A percentile compares a stretch with the other conserved stretches of the same genome.
Conservation (phyloP, 2,797 vertebrate species). For the Fringilla coelebs region DNA sequence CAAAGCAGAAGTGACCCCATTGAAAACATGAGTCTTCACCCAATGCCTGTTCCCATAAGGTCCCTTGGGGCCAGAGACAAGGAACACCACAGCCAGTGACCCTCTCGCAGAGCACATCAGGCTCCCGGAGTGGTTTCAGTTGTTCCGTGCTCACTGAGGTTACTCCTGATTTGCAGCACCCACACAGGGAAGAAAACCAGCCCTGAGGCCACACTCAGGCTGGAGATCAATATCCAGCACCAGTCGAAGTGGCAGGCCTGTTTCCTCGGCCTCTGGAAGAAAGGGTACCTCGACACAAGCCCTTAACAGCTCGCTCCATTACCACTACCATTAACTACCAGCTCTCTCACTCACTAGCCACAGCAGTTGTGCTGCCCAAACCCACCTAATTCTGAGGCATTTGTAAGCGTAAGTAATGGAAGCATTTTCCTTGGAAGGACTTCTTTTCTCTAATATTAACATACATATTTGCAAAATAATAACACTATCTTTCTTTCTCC, state of each 20-base stretch:
- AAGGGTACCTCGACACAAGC: background rate
- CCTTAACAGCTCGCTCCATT: background rate
- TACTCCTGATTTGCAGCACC: background rate
- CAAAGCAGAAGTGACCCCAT: constrained; percentile 5
- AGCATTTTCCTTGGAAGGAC: constrained; percentile 38
- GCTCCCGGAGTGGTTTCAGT: background rate
- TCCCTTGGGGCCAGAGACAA: background rate
- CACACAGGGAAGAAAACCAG: background rate
- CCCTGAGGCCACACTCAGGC: background rate
- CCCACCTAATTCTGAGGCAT: constrained; percentile 5
- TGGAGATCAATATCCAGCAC: background rate
- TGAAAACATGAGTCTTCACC: background rate
- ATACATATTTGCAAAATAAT: constrained; percentile 46
- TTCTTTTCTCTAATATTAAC: constrained; percentile 18
- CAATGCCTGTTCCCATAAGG: background rate
- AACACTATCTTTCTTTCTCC: constrained; percentile 67
- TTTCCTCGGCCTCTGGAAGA: constrained; percentile 3
- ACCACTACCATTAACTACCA: background rate
- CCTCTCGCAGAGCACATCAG: background rate
- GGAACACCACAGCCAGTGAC: accelerated
- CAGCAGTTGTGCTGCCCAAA: background rate
- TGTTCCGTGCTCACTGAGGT: background rate
- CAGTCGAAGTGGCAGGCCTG: background rate
- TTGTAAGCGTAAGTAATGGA: constrained; percentile 23
- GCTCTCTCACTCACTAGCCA: background rate